Evolutionary conservation across 2,797 vertebrate species (phyloP).

Genomic region (Cuniculus paca): DNA sequence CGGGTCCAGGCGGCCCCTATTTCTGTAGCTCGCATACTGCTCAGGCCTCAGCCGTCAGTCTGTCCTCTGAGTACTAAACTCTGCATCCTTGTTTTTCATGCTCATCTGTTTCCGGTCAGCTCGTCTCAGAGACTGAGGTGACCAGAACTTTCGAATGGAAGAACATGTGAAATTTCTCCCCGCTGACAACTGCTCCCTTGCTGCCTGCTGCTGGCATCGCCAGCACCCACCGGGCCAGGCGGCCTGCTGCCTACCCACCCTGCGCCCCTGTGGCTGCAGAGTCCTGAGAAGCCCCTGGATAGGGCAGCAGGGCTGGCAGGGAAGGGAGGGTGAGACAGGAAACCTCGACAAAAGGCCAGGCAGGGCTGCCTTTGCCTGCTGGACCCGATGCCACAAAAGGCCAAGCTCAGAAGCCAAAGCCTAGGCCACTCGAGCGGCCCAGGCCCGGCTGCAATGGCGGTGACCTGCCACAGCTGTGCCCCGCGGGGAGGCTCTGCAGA

Average conservation of each 20-base stretch:
- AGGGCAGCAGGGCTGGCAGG: background rate
- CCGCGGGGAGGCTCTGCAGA: background rate
- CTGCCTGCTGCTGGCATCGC: background rate
- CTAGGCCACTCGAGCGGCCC: background rate
- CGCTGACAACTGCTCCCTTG: background rate
- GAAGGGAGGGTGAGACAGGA: background rate
- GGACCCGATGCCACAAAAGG: background rate
- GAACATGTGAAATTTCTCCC: background rate
- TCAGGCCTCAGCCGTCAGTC: background rate
- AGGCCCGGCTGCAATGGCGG: background rate
- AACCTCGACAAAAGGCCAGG: background rate
- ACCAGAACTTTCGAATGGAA: background rate
- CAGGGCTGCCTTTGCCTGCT: background rate
- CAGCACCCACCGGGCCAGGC: accelerated
- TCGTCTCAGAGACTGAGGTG: background rate
- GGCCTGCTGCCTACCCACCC: background rate
- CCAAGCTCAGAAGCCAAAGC: background rate
- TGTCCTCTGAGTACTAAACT: background rate
- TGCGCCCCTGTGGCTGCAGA: accelerated
- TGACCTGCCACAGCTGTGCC: background rate
- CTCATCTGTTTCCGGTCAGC: background rate
- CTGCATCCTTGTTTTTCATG: background rate
- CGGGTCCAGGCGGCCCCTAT: background rate
- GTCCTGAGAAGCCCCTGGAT: background rate
- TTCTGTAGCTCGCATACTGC: accelerated